Base-by-base conservation (phyloP, 2,113 vertebrate species). In the Nansenia antarctica region DNA sequence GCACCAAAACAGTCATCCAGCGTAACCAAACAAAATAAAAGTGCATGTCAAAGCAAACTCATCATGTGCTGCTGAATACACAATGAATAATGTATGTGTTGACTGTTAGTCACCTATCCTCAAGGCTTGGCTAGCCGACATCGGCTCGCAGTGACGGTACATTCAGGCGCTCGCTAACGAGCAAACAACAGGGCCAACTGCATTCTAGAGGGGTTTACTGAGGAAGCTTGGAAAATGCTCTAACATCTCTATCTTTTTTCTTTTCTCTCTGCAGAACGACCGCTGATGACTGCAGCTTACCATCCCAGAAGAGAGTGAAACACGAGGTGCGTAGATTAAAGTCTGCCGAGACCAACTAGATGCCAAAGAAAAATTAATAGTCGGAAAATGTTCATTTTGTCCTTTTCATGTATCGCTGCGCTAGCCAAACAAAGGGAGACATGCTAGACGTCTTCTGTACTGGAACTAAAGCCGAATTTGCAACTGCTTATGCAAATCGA, bases 301-400 rank as follows among this genome's bases (percentile, higher is more conserved):
- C 85, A 30, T 59, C 77, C n/a, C 85, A 91, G 54, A 99, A 98
- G 86, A 93, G 93, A 76, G 90, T 93, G 42, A 97, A 95, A 83
- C 94, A 95, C 26, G 96, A 99, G 93, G 97, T 96, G 77, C 82
- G 91, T 81, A 31, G 15, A 4, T 22, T 22, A 22, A 11, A 15
- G 6, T 22, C 11, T 47, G n/a, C 30, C 24, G 30, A 62, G 45
- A 18, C 24, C 63, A 37, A 39, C 39, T 22, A 12, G n/a, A n/a
- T n/a, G n/a, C n/a, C n/a, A n/a, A n/a, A n/a, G n/a, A n/a, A n/a
- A n/a, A n/a, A n/a, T n/a, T n/a, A n/a, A n/a, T n/a, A n/a, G n/a
- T n/a, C n/a, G n/a, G n/a, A n/a, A n/a, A n/a, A n/a, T n/a, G n/a
- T n/a, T n/a, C n/a, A n/a, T n/a, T n/a, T n/a, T n/a, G n/a, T n/a